Evolutionary conservation across 2,888 invertebrate species (phyloP).

Genomic region (Xestoiulus laeticollis): DNA sequence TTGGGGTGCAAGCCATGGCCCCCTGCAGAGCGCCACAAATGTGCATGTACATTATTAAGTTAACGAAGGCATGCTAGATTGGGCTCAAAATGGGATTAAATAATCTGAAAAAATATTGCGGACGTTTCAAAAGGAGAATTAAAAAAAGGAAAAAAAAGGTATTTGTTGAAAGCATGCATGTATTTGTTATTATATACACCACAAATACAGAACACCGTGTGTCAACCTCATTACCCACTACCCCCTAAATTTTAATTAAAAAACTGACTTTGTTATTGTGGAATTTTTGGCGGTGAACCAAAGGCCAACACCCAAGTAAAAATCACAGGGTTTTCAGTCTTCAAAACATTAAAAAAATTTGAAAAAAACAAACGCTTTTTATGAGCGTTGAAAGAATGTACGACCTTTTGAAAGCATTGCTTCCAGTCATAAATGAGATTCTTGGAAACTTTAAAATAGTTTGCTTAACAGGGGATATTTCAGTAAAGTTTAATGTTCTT

Average conservation of each 20-base stretch:
- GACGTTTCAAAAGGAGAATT: neutral
- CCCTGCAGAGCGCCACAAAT: conserved; percentile 7
- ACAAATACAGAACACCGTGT: neutral
- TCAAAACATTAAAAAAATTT: neutral
- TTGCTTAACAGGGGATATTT: neutral
- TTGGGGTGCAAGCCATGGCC: neutral
- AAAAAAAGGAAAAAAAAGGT: neutral
- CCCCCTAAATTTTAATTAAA: conserved; percentile 22
- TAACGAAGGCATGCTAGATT: neutral
- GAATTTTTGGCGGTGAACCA: neutral
- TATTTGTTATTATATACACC: neutral
- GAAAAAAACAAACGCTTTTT: neutral
- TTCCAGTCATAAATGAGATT: neutral
- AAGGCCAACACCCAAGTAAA: neutral
- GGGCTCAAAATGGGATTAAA: neutral
- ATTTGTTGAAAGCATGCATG: neutral
- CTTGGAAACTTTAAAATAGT: neutral
- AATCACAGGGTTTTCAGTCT: neutral
- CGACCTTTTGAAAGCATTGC: neutral
- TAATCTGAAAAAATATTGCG: neutral
- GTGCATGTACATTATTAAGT: neutral
- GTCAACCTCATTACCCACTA: neutral
- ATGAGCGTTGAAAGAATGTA: neutral
- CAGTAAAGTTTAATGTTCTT: neutral
- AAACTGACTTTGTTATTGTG: neutral